Evolutionary conservation across 1,140 invertebrate species (phyloP), one percentile per base, ranked within the genome.

Genomic region (Hypothenemus hampei): DNA sequence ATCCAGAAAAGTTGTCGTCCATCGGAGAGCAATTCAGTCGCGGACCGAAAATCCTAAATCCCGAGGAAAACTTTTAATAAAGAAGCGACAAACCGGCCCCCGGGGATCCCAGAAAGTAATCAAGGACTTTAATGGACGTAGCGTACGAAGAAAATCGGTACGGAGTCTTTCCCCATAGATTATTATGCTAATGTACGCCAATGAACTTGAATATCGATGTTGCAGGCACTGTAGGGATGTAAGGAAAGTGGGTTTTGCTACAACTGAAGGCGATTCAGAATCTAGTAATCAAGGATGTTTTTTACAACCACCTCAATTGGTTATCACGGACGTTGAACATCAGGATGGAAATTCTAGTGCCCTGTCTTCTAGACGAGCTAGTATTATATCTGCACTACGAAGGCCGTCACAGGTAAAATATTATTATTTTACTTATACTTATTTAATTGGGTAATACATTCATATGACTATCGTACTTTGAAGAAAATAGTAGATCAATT

Each of bases 301-400:
- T 19, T 21, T 52, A 7, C 49, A 59, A 8, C 45, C 51, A 10
- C 33, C 45, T n/a, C 45, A 43, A 26, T 22, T 49, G 19, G 37
- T 44, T 7, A 50, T 49, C 6, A 59, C 41, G 3, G 51, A 49
- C 24, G 45, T 29, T 10, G 57, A 53, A 26, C 39, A 35, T 11
- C 16, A n/a, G 16, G 29, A 49, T 24, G 46, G 44, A 6, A 51
- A 59, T 35, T 49, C 41, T 21, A 61, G 59, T 37, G 40, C 37
- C n/a, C 0, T 40, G n/a, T 58, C 51, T n/a, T 66, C 73, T 53
- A 75, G 77, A 62, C 72, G 77, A 43, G 74, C 77, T 3, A 78
- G 77, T 21, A 78, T 79, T 45, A 75, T 78, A 33, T 75, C 77
- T 26, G 76, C 77, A 8, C 71, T 79, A 31, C 70, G 77, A n/a